Conservation (phyloP, 2,888 invertebrate species). For the Hypolimnas misippus region DNA sequence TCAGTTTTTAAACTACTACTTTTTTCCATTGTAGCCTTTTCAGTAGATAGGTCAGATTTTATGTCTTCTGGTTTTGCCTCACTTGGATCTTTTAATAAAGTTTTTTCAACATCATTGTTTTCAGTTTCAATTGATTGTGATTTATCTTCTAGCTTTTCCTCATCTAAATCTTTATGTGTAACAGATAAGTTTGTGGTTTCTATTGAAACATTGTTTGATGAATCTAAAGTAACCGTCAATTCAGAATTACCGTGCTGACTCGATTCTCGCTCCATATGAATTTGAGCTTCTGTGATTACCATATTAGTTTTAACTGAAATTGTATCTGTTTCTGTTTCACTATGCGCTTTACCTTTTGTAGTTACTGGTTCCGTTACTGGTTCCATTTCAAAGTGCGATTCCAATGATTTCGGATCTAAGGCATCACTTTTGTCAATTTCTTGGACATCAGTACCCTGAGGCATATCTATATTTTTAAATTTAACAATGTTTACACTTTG, state of each 20-base stretch:
- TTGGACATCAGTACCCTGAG: conserved; percentile 29
- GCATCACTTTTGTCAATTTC: conserved; percentile 49
- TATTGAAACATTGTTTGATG: conserved; percentile 75
- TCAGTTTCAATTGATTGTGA: conserved; percentile 15
- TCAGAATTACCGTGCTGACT: conserved; percentile 74
- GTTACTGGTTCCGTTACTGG: conserved; percentile 53
- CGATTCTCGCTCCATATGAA: conserved; percentile 77
- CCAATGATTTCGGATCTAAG: conserved; percentile 20
- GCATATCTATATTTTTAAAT: conserved; percentile 60
- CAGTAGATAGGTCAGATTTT: conserved; percentile 7
- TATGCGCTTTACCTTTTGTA: conserved; percentile 62
- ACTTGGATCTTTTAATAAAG: not conserved
- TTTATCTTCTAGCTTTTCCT: conserved; percentile 46
- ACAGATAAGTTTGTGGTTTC: conserved; percentile 71
- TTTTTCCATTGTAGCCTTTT: conserved; percentile 4
- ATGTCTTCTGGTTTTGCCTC: conserved; percentile 5
- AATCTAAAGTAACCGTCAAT: conserved; percentile 73
- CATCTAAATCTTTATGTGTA: conserved; percentile 62
- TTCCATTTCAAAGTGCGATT: conserved; percentile 49
- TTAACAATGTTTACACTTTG: conserved; percentile 78
- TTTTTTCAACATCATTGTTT: conserved; percentile 14
- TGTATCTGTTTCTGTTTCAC: conserved; percentile 79
- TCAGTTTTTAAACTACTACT: conserved; percentile 15
- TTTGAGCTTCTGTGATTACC: conserved; percentile 80
- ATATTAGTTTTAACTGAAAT: conserved; percentile 78